Base-by-base conservation (phyloP, 2,888 invertebrate species). In the Chrysina gloriosa region DNA sequence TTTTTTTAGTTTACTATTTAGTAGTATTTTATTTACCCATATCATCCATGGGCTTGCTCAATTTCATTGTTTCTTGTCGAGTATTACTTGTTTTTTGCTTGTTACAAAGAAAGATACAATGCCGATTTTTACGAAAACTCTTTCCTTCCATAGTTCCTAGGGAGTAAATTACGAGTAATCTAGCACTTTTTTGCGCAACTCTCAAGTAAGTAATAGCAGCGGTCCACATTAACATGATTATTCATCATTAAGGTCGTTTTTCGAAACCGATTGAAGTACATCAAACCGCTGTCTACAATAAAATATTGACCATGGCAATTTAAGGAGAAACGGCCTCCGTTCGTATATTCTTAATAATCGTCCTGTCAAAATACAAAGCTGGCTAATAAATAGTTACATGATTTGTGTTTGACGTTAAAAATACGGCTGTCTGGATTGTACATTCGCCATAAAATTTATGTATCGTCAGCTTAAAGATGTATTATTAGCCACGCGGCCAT, bases 341-440 rank as follows among this genome's bases (percentile, higher is more conserved):
- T 72, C 71, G 70, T 72, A 71, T 71, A 63, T 67, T 65, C 70
- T 70, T 75, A 75, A 75, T 75, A 74, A 75, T 73, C 71, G 71
- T 72, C 73, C 73, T 72, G 73, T 75, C 72, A 75, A 73, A 75
- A 73, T 69, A 72, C 70, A 73, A 72, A 74, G 71, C 71, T 72
- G 72, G 73, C 72, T 73, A 75, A 76, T 66, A 66, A 66, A 66
- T 74, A 70, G 71, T 71, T 73, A 69, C 72, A 73, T 74, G 74
- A 74, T 75, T 74, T 74, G 74, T 74, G 45, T 16, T 19, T 61
- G 61, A 45, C 61, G 61, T 42, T 29, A 42, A 61, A 61, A 61
- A 61, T 45, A 61, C 29, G 45, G 42, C 45, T 16, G 61, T 14
- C 16, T n/a, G 25, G 61, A 27, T 45, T 61, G 61, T 34, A 16